Evolutionary conservation across 2,113 vertebrate genomes (phyloP), one percentile per base, ranked within the genome.

Genomic region (Asarcornis scutulata): DNA sequence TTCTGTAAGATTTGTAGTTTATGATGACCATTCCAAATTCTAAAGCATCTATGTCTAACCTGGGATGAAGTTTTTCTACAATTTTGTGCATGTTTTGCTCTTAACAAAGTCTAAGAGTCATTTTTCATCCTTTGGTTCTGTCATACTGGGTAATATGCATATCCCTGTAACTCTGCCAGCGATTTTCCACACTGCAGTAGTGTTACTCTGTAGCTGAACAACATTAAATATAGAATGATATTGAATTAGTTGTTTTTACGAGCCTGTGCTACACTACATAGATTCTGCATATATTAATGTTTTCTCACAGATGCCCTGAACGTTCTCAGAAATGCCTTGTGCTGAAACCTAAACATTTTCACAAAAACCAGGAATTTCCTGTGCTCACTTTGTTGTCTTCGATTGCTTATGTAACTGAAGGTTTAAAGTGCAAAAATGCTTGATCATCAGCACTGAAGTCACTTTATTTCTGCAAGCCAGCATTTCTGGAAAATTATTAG

Each of bases 101-200:
- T 93, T 84, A 78, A 73, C 38, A 56, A 81, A 91, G 69, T 27
- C 52, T 81, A 52, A 71, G 60, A 83, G 88, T 93, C 86, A 68
- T 87, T 91, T 92, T 96, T 96, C 91, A 86, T 93, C 58, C 83
- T 76, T 88, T 84, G 62, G 42, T 89, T 95, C 73, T 95, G 69
- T 91, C 53, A 64, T 68, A 58, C 20, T 68, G 80, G 48, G 38
- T 95, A 89, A 95, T 95, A 91, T 92, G 83, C 86, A 86, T 95
- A 94, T 83, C 83, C 26, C 69, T 94, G 83, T 91, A 89, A 91
- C 53, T 63, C 88, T 95, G 94, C 80, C 93, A 93, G 83, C 75
- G 92, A 93, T 96, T 95, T 95, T 96, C 80, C 88, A 92, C 1
- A 1, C 91, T 93, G 83, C 77, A 92, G 80, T 88, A 38, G 66